Evolutionary conservation across 1,140 invertebrate genomes (phyloP).

Genomic region (Antheraea mylitta): DNA sequence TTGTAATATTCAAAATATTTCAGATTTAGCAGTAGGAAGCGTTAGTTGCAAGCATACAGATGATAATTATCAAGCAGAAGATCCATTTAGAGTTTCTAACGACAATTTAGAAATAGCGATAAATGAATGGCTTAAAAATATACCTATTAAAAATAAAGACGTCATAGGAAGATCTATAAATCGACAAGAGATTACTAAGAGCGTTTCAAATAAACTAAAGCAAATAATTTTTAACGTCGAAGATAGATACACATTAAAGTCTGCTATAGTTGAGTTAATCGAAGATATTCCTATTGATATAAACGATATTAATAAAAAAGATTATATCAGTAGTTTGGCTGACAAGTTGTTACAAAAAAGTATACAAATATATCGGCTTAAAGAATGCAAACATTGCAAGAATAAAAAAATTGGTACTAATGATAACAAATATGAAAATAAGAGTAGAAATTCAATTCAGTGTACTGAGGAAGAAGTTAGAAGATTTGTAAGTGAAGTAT

Average conservation of each 20-base stretch:
- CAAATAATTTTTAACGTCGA: constrained; percentile 11
- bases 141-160: constrained; percentile 32
- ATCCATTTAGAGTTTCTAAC: not conserved
- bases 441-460: constrained; percentile 17
- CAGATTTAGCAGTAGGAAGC: not conserved
- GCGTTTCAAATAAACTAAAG: constrained; percentile 17
- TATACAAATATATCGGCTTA: constrained; percentile 8
- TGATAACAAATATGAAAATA: not conserved
- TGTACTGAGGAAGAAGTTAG: constrained; percentile 34
- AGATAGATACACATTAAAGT: constrained; percentile 22
- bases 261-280: constrained; percentile 32
- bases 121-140: constrained; percentile 30
- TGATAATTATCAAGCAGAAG: not conserved
- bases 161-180: constrained; percentile 19
- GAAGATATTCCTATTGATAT: constrained; percentile 29
- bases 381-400: not conserved
- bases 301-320: constrained; percentile 20
- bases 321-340: constrained; percentile 24
- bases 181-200: constrained; percentile 26
- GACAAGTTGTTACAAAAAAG: constrained; percentile 30
- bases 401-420: not conserved
- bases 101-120: constrained; percentile 22
- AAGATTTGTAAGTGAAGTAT: constrained; percentile 29
- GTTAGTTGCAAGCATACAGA: not conserved
- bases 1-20: not conserved